Base-by-base conservation (phyloP, 2,113 vertebrate genomes). In the Callaeas wilsoni region DNA sequence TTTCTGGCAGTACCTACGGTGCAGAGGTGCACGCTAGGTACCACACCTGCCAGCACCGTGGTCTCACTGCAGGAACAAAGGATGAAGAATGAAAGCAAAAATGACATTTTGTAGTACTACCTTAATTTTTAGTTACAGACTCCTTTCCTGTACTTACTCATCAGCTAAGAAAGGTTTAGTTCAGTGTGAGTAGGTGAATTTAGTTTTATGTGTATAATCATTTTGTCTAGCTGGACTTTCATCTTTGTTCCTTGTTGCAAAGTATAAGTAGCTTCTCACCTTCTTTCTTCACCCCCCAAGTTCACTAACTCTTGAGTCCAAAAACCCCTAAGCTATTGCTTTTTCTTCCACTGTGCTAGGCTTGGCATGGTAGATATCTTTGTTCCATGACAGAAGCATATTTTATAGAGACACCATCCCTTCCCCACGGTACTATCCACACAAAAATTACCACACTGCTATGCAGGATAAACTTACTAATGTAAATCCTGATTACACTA, bases 341-440 rank as follows among this genome's bases (percentile, higher is more conserved):
- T 83, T 42, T 89, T 56, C 56, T n/a, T 50, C 30, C 47, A 12
- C 1, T 37, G 75, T 41, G 53, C 44, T 62, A 26, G 29, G 50
- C 73, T 55, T 82, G 52, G 37, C 47, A 47, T 1, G 20, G 50
- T 3, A 26, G 60, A 7, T 10, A 41, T 13, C 19, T 77, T 57
- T 85, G 30, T n/a, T 75, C 70, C 52, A 6, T 1, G 52, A 75
- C 0, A 82, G 8, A 35, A 16, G 32, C 1, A 0, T 18, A 16
- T 70, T 77, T 81, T 41, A 59, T 4, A 74, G 46, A 79, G 46
- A 59, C 23, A 19, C 22, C 47, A 32, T 29, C 39, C 56, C 42
- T 78, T 41, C 56, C 67, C 46, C 71, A 64, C 35, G 50, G 29
- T 4, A 13, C 37, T 13, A 10, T 2, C 33, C 9, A 47, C 35